Evolutionary conservation across 2,797 vertebrate genomes (phyloP).

Genomic region (Lepus oiostolus): DNA sequence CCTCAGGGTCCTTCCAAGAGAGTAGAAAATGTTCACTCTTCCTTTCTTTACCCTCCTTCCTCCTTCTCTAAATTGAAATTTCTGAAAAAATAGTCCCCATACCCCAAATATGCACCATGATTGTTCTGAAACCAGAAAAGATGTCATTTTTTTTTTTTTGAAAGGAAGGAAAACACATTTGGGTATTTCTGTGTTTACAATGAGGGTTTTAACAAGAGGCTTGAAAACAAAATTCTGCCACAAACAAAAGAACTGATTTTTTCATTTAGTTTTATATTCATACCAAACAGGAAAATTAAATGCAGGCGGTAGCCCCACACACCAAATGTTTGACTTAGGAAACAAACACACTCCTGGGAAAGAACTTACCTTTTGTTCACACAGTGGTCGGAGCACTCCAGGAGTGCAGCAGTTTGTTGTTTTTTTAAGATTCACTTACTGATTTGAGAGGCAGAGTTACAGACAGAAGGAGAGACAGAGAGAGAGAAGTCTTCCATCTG

Average conservation of each 20-base stretch:
- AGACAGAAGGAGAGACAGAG: no score
- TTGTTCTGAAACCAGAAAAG: not conserved
- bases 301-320: not conserved
- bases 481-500: no score
- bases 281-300: conserved; percentile 58
- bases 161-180: not conserved
- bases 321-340: not conserved
- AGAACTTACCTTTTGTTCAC: not conserved
- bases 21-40: not conserved
- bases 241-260: not conserved
- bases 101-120: not conserved
- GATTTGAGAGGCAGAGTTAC: no score
- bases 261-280: conserved; percentile 35
- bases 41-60: not conserved
- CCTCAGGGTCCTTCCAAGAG: not conserved
- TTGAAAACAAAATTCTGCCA: conserved; percentile 47
- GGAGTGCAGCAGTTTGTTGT: no score
- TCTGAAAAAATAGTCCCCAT: not conserved
- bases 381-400: not conserved
- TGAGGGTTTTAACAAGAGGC: not conserved
- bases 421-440: no score
- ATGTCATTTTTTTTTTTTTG: not conserved
- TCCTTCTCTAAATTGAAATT: not conserved
- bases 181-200: not conserved
- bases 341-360: conserved; percentile 4